Evolutionary conservation across 2,113 vertebrate genomes (phyloP).

Genomic region (Sylvietta virens): DNA sequence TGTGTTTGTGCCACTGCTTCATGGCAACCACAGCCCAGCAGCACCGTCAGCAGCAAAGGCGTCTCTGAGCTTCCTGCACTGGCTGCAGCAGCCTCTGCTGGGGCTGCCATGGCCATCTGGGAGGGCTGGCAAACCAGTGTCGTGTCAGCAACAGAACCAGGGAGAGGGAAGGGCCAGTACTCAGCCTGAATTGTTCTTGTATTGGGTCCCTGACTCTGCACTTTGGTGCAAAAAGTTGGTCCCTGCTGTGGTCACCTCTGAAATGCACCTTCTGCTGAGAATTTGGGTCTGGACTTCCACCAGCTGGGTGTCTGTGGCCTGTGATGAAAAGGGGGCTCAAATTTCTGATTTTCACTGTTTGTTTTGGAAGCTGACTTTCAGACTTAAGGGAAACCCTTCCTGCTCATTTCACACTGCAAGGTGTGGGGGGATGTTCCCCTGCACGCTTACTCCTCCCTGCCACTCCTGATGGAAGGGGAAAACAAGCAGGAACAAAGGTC

Average conservation of each 20-base stretch:
- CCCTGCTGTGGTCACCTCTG: background rate
- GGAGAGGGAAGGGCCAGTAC: background rate
- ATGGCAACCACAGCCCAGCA: slow-evolving; percentile 12
- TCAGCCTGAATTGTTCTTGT: background rate
- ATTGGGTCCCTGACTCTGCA: background rate
- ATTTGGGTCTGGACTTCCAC: background rate
- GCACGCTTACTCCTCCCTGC: background rate
- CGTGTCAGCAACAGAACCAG: background rate
- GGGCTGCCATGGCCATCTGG: background rate
- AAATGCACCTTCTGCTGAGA: background rate
- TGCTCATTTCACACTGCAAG: background rate
- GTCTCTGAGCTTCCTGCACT: background rate
- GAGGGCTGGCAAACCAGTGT: background rate
- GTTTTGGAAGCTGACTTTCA: background rate
- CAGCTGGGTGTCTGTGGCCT: background rate
- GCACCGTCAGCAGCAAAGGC: background rate
- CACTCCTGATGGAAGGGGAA: background rate
- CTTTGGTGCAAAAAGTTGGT: background rate
- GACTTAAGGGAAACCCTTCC: background rate
- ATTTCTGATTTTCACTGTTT: background rate
- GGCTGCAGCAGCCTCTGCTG: background rate
- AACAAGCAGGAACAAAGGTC: background rate
- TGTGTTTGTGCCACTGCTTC: slow-evolving; percentile 43
- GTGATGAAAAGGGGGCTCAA: background rate
- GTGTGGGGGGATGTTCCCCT: background rate